Evolutionary conservation across 2,888 invertebrate species (phyloP).

Genomic region (Erebia ligea): DNA sequence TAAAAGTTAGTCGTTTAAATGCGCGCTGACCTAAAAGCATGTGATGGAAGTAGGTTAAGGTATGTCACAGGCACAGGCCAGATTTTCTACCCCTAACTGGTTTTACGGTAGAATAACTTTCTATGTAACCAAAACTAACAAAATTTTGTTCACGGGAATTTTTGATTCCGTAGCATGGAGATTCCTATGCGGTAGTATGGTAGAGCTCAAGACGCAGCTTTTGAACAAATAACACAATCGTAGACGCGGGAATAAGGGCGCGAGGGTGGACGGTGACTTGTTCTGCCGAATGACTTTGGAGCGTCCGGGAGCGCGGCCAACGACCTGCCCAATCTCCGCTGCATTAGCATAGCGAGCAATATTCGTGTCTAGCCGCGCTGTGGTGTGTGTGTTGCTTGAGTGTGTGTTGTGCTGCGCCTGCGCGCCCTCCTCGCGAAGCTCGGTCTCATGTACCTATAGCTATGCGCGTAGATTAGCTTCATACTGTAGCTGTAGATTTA

Average conservation of each 20-base stretch:
- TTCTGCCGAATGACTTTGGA: conserved; percentile 79
- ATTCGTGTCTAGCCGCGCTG: conserved; percentile 67
- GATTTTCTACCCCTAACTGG: too few relatives aligned
- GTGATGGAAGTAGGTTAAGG: too few relatives aligned
- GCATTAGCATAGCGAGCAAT: conserved; percentile 84
- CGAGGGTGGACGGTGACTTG: conserved; percentile 71
- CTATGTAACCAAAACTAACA: too few relatives aligned
- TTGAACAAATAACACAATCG: conserved; percentile 12
- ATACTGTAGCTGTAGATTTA: not conserved
- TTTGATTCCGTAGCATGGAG: too few relatives aligned
- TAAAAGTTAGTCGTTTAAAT: too few relatives aligned
- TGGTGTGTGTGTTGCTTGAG: conserved; percentile 46
- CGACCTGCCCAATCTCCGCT: conserved; percentile 83
- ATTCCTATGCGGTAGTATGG: not conserved
- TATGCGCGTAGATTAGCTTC: conserved; percentile 40
- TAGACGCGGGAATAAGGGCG: conserved; percentile 51
- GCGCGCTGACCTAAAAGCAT: too few relatives aligned
- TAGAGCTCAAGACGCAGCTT: not conserved
- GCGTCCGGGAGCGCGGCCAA: conserved; percentile 81
- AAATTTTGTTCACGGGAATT: too few relatives aligned
- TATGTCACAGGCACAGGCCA: too few relatives aligned
- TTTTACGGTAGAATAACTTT: too few relatives aligned
- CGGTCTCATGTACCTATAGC: conserved; percentile 33
- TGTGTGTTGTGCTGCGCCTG: conserved; percentile 48
- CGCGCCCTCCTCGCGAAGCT: conserved; percentile 48